Percentiles rank a stretch among this genome's conserved stretches.
Conservation (phyloP, 2,113 vertebrate genomes). For the Raja brachyura region DNA sequence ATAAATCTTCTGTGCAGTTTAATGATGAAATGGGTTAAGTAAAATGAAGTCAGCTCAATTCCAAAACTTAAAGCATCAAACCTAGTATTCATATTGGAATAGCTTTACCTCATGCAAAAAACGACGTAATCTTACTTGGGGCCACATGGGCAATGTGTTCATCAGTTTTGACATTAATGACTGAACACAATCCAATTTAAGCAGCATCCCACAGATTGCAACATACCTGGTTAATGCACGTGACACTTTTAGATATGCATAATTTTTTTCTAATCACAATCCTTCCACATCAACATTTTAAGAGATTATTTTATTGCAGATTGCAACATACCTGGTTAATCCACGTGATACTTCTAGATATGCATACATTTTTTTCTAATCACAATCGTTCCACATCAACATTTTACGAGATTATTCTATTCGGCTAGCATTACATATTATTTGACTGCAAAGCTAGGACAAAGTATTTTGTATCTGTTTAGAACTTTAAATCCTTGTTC, state of each 20-base stretch:
- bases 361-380: background rate
- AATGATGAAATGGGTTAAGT: background rate
- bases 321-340: background rate
- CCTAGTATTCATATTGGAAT: background rate
- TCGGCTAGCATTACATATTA: too few species aligned
- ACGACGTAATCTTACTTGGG: background rate
- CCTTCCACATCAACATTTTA: background rate
- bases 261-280: background rate
- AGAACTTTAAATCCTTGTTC: too few species aligned
- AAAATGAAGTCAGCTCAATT: too few species aligned
- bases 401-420: background rate
- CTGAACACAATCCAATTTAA: background rate
- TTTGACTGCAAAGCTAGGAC: too few species aligned
- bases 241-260: background rate
- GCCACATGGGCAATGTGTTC: conserved; percentile 14
- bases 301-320: too few species aligned
- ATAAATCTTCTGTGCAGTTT: too few species aligned
- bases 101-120: background rate
- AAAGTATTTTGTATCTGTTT: too few species aligned
- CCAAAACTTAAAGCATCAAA: background rate
- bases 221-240: background rate
- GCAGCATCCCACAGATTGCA: too few species aligned
- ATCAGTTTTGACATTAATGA: too few species aligned
- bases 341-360: background rate
- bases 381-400: background rate